Base-by-base conservation (phyloP, 2,888 invertebrate species). In the Nesidiocoris tenuis region DNA sequence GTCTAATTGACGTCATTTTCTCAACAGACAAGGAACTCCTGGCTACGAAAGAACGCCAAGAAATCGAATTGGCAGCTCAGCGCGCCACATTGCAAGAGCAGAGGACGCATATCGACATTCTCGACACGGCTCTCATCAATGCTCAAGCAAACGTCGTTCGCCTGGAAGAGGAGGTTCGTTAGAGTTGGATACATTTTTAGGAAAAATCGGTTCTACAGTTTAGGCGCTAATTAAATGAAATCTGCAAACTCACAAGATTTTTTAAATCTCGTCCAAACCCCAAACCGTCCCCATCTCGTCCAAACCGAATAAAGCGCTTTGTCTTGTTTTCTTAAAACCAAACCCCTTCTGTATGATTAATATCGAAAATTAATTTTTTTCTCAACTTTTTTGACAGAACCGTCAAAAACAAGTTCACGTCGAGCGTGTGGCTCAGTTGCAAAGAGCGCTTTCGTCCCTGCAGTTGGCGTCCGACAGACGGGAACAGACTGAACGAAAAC, bases 71-170 rank as follows among this genome's bases (percentile, higher is more conserved):
- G 82, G 90, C 92, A 17, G 94, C 95, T 0, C 95, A 95, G 83
- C 87, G 93, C 80, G 93, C 93, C 17, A 95, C 95, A 16, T 84
- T 96, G 77, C 93, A 95, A 83, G 96, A 96, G 82, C 96, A 96
- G 83, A 87, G 95, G 78, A 94, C 93, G 23, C 95, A 96, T 84
- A 95, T 96, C 82, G 95, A 94, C 81, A 94, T 96, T 81, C 87
- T 96, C 71, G 95, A 96, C 83, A 94, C 92, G 22, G 96, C 96
- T 74, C 87, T 96, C 78, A 93, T 92, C 74, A 95, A 94, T 84
- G 95, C 95, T 3, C 96, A 96, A 84, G 89, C 91, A 76, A 94
- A 94, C 84, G 92, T 95, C 61, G 91, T 94, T 68, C 87, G 92
- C 21, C 86, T 95, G 0, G 95, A 96, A 84, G 94, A 95, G 83